Evolutionary conservation across 2,113 vertebrate species (phyloP).

Genomic region (Actenoides hombroni): DNA sequence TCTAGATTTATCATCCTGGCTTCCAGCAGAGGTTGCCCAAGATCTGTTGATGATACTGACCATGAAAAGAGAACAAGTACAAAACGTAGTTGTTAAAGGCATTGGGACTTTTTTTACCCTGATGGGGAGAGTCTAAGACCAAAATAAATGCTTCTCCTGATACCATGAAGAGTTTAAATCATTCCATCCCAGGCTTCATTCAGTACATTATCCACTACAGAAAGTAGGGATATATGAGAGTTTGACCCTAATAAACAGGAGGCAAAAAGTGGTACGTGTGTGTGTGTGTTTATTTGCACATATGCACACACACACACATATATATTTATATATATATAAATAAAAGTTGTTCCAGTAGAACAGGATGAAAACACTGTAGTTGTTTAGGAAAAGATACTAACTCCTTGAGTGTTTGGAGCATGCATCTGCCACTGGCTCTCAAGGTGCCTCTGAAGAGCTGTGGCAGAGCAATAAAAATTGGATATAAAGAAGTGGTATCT

Average conservation of each 20-base stretch:
- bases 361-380: background rate
- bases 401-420: background rate
- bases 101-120: background rate
- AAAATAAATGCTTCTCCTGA: background rate
- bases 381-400: background rate
- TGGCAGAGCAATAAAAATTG: background rate
- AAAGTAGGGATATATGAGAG: background rate
- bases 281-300: background rate
- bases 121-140: background rate
- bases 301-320: rapidly evolving
- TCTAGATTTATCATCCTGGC: background rate
- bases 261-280: background rate
- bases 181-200: background rate
- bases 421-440: background rate
- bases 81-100: background rate
- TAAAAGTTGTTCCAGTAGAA: background rate
- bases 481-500: background rate
- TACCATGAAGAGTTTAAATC: background rate
- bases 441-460: background rate
- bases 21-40: constrained; percentile 4
- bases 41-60: background rate
- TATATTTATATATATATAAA: background rate
- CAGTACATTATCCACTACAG: background rate
- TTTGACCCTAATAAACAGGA: background rate
- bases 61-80: background rate